Percentiles rank a stretch among this genome's conserved stretches.
Conservation (phyloP, 2,888 invertebrate genomes). For the Mylabris sibirica region DNA sequence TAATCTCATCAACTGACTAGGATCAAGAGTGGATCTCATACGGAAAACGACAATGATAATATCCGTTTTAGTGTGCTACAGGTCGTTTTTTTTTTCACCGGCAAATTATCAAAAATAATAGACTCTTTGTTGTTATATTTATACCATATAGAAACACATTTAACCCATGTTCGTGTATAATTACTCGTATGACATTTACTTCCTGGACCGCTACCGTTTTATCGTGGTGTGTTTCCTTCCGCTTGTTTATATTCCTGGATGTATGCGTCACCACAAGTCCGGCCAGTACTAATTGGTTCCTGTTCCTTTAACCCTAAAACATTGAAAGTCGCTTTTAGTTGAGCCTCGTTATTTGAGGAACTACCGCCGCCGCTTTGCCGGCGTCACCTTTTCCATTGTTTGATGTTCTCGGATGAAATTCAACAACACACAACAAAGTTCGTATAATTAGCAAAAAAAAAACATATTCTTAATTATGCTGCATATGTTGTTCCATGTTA, state of each 20-base stretch:
- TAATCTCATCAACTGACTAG: conserved; percentile 42
- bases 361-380: conserved; percentile 1
- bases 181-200: conserved; percentile 35
- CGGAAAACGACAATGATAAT: conserved; percentile 32
- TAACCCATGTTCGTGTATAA: conserved; percentile 33
- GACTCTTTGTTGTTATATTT: background rate
- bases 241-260: conserved; percentile 32
- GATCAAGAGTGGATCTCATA: conserved; percentile 44
- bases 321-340: conserved; percentile 26
- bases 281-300: conserved; percentile 49
- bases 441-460: background rate
- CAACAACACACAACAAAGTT: background rate
- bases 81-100: background rate
- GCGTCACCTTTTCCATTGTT: background rate
- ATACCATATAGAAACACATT: background rate
- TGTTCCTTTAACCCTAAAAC: conserved; percentile 34
- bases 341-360: conserved; percentile 13
- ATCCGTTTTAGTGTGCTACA: conserved; percentile 15
- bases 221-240: conserved; percentile 40
- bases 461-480: background rate
- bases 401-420: background rate
- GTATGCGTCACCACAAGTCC: conserved; percentile 41
- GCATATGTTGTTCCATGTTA: too few relatives aligned
- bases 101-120: background rate
- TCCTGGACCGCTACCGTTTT: conserved; percentile 32